A percentile compares a stretch with the other conserved stretches of the same genome.
phyloP scores from a whole-genome alignment of 23 tunicate species.

The Aplidium turbinatum region DNA sequence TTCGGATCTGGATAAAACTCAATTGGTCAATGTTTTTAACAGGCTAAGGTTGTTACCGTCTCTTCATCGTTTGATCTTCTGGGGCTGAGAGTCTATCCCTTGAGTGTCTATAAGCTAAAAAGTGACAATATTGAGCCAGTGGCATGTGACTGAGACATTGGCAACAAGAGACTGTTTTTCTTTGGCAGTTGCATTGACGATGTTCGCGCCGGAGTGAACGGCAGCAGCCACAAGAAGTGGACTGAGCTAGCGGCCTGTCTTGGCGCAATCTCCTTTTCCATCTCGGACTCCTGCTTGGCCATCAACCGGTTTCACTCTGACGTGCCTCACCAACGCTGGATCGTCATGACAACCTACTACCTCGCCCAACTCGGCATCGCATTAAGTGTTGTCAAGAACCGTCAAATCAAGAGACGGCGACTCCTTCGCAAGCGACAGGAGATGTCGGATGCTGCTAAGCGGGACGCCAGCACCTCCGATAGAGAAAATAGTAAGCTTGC shows the following conservation, averaged over 20 bases:
- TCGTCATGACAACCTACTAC: constrained; percentile 93
- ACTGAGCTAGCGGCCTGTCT: constrained; percentile 82
- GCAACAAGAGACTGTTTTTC: background rate
- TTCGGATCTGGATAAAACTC: too few species aligned
- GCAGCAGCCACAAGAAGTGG: constrained; percentile 82
- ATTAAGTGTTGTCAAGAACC: constrained; percentile 81
- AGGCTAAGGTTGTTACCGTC: too few species aligned
- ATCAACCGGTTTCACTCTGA: constrained; percentile 81
- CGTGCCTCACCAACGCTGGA: constrained; percentile 86
- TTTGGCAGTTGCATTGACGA: constrained; percentile 51
- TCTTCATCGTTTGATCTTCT: too few species aligned
- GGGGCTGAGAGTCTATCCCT: too few species aligned
- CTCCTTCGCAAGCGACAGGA: constrained; percentile 45
- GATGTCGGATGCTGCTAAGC: too few species aligned
- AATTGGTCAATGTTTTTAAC: too few species aligned
- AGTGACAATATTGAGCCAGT: too few species aligned
- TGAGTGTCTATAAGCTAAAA: too few species aligned
- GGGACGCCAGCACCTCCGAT: too few species aligned
- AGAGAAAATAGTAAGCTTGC: too few species aligned
- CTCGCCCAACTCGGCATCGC: constrained; percentile 87
- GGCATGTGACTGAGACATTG: too few species aligned
- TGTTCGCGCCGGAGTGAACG: constrained; percentile 76
- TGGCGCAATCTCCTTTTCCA: constrained; percentile 70
- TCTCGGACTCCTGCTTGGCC: constrained; percentile 79
- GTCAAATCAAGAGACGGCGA: constrained; percentile 48